phyloP scores from a whole-genome alignment of 2,888 invertebrate genomes.

The Pemphredon lugubris region DNA sequence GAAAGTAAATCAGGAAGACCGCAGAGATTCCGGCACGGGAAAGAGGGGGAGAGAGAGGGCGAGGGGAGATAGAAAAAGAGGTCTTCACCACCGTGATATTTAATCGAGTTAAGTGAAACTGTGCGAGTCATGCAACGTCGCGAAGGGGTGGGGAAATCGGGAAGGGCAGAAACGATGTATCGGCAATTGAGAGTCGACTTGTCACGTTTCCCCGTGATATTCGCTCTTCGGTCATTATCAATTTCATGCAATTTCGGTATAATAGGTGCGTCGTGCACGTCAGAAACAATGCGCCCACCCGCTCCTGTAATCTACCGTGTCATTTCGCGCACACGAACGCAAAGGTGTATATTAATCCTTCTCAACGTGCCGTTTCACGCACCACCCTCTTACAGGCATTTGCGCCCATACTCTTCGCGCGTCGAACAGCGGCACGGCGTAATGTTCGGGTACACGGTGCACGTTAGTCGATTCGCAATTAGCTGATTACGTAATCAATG shows the following conservation, averaged over 20 bases:
- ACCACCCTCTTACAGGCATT: not conserved
- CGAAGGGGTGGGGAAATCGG: not conserved
- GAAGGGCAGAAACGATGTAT: constrained; percentile 40
- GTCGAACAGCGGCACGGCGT: not conserved
- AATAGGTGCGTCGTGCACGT: not conserved
- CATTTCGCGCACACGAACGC: not conserved
- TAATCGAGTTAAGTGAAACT: constrained; percentile 68
- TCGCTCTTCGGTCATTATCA: not conserved
- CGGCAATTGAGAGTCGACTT: not conserved
- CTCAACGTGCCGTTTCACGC: not conserved
- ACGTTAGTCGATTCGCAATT: constrained; percentile 13
- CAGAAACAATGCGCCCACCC: not conserved
- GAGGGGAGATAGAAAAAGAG: constrained; percentile 34
- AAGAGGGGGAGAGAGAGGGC: constrained; percentile 34
- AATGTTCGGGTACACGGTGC: not conserved
- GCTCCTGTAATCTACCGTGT: not conserved
- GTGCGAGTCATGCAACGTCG: constrained; percentile 52
- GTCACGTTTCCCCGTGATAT: not conserved
- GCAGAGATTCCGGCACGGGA: constrained; percentile 41
- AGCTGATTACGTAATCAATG: constrained; percentile 5
- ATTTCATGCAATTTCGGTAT: constrained; percentile 12
- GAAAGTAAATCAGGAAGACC: constrained; percentile 65
- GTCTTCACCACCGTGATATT: constrained; percentile 59
- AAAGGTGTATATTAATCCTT: not conserved
- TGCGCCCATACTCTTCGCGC: not conserved